phyloP scores from a whole-genome alignment of 2,888 invertebrate genomes.

The Drosophila atroscutellata region DNA sequence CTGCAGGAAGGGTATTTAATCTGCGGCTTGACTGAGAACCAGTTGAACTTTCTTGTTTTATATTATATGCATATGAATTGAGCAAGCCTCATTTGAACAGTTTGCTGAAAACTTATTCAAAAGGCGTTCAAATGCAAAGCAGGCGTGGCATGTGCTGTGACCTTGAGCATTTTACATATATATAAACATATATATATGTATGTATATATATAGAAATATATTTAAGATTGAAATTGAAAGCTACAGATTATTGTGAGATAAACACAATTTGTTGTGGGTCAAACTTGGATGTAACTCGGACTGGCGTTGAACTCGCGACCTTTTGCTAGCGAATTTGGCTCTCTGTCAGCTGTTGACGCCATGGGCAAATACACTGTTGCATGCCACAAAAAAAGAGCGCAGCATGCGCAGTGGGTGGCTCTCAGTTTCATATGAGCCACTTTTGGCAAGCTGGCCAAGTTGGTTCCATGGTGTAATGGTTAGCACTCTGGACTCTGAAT shows the following conservation, averaged over 20 bases:
- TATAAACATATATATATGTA: background rate
- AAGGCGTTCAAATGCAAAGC: slow-evolving; percentile 2
- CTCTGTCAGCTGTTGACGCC: slow-evolving; percentile 2
- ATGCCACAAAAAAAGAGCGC: background rate
- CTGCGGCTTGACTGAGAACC: background rate
- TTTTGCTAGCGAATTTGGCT: background rate
- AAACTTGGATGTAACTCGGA: background rate
- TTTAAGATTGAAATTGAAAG: background rate
- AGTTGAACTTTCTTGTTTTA: background rate
- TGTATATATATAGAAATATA: background rate
- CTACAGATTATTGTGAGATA: background rate
- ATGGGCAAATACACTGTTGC: slow-evolving; percentile 1
- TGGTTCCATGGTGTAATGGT: slow-evolving; percentile 85
- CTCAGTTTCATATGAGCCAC: slow-evolving; percentile 41
- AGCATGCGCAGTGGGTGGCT: slow-evolving; percentile 61
- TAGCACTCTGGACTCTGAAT: slow-evolving; percentile 85
- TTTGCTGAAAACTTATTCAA: slow-evolving; percentile 23
- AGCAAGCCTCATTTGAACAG: slow-evolving; percentile 37
- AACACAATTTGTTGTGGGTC: background rate
- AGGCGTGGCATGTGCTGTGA: slow-evolving; percentile 29
- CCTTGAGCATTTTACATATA: slow-evolving; percentile 31
- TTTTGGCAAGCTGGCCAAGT: slow-evolving; percentile 37
- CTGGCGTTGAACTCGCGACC: slow-evolving; percentile 17
- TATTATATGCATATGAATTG: slow-evolving; percentile 27
- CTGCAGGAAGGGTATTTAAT: background rate